Percentiles rank a stretch among this genome's conserved stretches.
Evolutionary conservation across 2,888 invertebrate species (phyloP).

Genomic region (Chrysodeixis includens): DNA sequence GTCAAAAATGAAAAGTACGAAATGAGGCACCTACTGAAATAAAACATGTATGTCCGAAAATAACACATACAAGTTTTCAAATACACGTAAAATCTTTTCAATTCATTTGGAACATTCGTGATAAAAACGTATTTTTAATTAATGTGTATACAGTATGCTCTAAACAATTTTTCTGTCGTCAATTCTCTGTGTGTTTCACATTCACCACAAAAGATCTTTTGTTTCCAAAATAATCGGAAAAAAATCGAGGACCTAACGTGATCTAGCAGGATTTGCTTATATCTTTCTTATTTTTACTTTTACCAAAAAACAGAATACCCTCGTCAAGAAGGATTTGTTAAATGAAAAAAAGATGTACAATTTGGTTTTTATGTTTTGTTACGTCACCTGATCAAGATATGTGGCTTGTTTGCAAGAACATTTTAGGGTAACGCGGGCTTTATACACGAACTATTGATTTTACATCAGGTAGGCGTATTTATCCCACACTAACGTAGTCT

Average conservation of each 20-base stretch:
- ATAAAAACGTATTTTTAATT: slow-evolving; percentile 54
- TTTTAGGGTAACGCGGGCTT: slow-evolving; percentile 48
- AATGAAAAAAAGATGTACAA: slow-evolving; percentile 85
- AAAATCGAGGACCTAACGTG: slow-evolving; percentile 75
- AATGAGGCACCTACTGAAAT: slow-evolving; percentile 3
- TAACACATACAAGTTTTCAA: slow-evolving; percentile 37
- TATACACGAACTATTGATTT: slow-evolving; percentile 48
- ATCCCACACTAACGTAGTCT: slow-evolving; percentile 13
- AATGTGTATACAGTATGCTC: slow-evolving; percentile 34
- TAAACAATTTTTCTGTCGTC: slow-evolving; percentile 43
- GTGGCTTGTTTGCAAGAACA: slow-evolving; percentile 60
- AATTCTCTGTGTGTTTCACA: slow-evolving; percentile 50
- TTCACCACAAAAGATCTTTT: slow-evolving; percentile 55
- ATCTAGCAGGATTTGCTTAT: slow-evolving; percentile 83
- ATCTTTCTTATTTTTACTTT: slow-evolving; percentile 81
- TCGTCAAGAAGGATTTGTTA: slow-evolving; percentile 87
- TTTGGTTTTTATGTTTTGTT: slow-evolving; percentile 84
- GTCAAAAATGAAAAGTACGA: not conserved
- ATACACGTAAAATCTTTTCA: slow-evolving; percentile 38
- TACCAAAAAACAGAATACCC: slow-evolving; percentile 80
- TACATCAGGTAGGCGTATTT: slow-evolving; percentile 28
- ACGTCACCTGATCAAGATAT: slow-evolving; percentile 83
- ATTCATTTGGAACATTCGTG: slow-evolving; percentile 37
- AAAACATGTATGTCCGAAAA: slow-evolving; percentile 27
- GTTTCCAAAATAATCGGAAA: slow-evolving; percentile 72